Conservation (phyloP, 2,888 invertebrate species). For the Erpobdella octoculata region DNA sequence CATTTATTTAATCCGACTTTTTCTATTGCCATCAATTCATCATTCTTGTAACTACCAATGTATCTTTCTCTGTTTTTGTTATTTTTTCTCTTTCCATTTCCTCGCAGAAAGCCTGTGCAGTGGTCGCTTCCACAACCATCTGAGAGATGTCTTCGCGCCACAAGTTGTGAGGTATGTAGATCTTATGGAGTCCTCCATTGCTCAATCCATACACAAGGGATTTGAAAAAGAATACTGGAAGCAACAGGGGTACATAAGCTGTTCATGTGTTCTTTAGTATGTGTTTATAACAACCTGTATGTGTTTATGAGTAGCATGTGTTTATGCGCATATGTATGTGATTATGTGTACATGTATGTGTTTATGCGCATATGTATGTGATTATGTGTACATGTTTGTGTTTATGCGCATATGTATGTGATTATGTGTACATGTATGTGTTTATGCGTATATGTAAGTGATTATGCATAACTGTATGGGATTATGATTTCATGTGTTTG, state of each 20-base stretch:
- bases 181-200: constrained; percentile 97
- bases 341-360: too few relatives aligned
- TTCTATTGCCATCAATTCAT: too few relatives aligned
- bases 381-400: too few relatives aligned
- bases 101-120: constrained; percentile 70
- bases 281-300: not conserved
- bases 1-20: too few relatives aligned
- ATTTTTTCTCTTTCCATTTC: not conserved
- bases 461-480: too few relatives aligned
- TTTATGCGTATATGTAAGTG: too few relatives aligned
- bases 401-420: too few relatives aligned
- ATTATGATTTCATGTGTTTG: too few relatives aligned
- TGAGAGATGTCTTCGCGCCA: constrained; percentile 92
- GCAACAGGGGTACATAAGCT: constrained; percentile 72
- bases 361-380: too few relatives aligned
- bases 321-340: not conserved
- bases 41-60: too few relatives aligned
- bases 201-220: constrained; percentile 86
- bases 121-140: constrained; percentile 91
- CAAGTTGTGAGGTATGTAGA: constrained; percentile 92
- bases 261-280: not conserved
- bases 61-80: too few relatives aligned
- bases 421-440: too few relatives aligned
- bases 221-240: constrained; percentile 98
- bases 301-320: not conserved